phyloP scores from a whole-genome alignment of 2,113 vertebrate genomes.

The Apus apus region DNA sequence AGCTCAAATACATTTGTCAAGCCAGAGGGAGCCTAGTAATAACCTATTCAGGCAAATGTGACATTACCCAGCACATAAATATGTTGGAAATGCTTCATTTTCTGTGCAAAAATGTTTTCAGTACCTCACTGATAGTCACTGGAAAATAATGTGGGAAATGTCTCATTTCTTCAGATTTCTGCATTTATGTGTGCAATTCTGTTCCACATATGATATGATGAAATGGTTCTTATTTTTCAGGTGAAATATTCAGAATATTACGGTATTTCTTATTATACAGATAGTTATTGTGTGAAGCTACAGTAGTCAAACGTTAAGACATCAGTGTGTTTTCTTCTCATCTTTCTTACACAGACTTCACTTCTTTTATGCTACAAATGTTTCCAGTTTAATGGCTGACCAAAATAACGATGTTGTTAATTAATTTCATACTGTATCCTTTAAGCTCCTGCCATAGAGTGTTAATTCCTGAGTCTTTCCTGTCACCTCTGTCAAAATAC shows the following conservation, averaged over 20 bases:
- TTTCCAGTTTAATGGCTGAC: not conserved
- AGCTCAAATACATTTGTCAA: slow-evolving; percentile 31
- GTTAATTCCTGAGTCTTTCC: not conserved
- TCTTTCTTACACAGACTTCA: not conserved
- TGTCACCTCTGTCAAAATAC: not conserved
- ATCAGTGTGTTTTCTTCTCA: not conserved
- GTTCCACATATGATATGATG: not conserved
- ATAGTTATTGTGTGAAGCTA: not conserved
- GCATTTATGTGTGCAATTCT: not conserved
- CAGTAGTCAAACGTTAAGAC: not conserved
- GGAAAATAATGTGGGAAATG: not conserved
- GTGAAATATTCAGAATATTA: not conserved
- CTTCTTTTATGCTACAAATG: not conserved
- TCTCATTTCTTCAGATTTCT: not conserved
- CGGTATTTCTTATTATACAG: not conserved
- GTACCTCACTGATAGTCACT: not conserved
- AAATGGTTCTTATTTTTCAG: not conserved
- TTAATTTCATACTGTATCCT: not conserved
- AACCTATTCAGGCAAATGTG: slow-evolving; percentile 3
- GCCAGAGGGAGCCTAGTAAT: not conserved
- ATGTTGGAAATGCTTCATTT: not conserved
- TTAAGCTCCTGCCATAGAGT: not conserved
- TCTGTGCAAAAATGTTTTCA: not conserved
- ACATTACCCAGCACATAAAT: not conserved
- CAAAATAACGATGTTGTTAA: not conserved